A percentile compares a stretch with the other conserved stretches of the same genome.
Conservation (phyloP, 1,140 invertebrate species). For the Drosophila eugracilis region DNA sequence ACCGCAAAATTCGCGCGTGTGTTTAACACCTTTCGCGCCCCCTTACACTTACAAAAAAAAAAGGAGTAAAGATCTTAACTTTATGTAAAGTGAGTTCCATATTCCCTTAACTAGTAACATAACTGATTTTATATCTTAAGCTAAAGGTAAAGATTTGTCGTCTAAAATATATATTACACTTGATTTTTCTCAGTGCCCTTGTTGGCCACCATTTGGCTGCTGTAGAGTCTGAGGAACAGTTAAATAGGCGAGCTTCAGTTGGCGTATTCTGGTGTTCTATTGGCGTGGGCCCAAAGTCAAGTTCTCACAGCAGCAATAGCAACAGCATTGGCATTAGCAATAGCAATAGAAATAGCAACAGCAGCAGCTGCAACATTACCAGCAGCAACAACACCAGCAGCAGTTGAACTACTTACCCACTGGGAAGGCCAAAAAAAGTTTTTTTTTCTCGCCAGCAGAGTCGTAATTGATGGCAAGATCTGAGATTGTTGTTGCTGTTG, state of each 20-base stretch:
- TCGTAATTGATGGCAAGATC: constrained; percentile 58
- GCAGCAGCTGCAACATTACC: constrained; percentile 24
- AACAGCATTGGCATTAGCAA: constrained; percentile 31
- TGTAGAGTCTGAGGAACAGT: constrained; percentile 23
- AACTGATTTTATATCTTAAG: no score
- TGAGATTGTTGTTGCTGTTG: constrained; percentile 33
- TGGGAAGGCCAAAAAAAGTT: constrained; percentile 48
- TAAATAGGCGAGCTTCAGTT: constrained; percentile 28
- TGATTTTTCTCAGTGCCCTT: constrained; percentile 8
- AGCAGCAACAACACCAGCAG: constrained; percentile 27
- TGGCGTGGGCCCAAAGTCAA: constrained; percentile 52
- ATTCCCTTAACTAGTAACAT: no score
- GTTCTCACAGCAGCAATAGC: constrained; percentile 39
- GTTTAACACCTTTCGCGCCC: constrained; percentile 73
- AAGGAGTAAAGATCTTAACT: not conserved
- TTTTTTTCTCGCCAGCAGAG: constrained; percentile 27
- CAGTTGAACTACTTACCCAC: constrained; percentile 61
- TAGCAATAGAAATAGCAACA: constrained; percentile 38
- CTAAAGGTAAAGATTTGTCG: no score
- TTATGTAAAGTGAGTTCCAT: not conserved
- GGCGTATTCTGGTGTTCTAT: constrained; percentile 24
- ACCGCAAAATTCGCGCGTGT: constrained; percentile 79
- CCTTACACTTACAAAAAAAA: constrained; percentile 36
- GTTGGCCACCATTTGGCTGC: constrained; percentile 14
- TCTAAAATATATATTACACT: no score